Percentiles rank a stretch among this genome's conserved stretches.
Evolutionary conservation across 2,888 invertebrate genomes (phyloP).

Genomic region (Eupithecia subfuscata): DNA sequence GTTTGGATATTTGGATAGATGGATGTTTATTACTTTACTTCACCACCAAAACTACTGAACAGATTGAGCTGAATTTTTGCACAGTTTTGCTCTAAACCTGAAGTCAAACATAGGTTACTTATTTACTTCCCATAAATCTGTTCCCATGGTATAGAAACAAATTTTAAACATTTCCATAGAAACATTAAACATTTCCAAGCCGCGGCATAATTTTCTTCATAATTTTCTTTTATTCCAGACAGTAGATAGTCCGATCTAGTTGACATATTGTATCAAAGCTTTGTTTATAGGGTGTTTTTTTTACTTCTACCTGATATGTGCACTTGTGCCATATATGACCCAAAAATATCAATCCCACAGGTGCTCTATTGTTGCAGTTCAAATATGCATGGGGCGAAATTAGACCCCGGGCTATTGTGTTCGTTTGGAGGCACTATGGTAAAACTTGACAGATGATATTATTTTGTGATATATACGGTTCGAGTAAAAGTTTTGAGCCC

Average conservation of each 20-base stretch:
- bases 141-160: no score
- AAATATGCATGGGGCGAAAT: slow-evolving; percentile 62
- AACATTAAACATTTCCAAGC: no score
- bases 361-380: slow-evolving; percentile 65
- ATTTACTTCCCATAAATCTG: no score
- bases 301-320: slow-evolving; percentile 34
- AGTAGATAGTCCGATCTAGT: neutral
- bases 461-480: neutral
- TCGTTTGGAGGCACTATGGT: slow-evolving; percentile 52
- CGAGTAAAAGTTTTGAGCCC: neutral
- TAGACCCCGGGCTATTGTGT: slow-evolving; percentile 48
- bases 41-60: no score
- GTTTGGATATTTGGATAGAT: no score
- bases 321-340: slow-evolving; percentile 42
- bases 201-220: no score
- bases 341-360: slow-evolving; percentile 57
- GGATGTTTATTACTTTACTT: no score
- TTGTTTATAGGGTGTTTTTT: slow-evolving; percentile 10
- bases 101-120: no score
- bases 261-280: neutral
- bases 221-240: neutral
- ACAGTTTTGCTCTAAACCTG: no score
- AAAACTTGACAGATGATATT: slow-evolving; percentile 42
- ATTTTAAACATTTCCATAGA: no score
- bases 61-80: no score